Base-by-base conservation (phyloP, 2,797 vertebrate species). In the Ceryle rudis region DNA sequence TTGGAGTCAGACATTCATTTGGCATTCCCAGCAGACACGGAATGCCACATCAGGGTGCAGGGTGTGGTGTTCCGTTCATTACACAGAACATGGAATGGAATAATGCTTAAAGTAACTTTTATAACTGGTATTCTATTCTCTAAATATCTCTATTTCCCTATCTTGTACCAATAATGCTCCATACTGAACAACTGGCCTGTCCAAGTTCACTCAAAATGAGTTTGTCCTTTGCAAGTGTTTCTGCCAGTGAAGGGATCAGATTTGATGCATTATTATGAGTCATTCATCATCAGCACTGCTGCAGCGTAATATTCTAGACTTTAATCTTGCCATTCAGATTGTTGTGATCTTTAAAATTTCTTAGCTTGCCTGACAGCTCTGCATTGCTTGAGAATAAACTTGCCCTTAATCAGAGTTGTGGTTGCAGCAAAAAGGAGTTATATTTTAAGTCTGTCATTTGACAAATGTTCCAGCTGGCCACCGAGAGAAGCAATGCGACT, bases 91-190 rank as follows among this genome's bases (percentile, higher is more conserved):
- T 85, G 55, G 31, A 81, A 73, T 78, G 52, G 42, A 93, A 3
- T 74, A 67, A 66, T 57, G 58, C 39, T 73, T 61, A 42, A 89
- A 74, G 65, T 71, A 91, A 49, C 29, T 77, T 81, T 84, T 90
- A 6, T 62, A 66, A 31, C 35, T 0, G 0, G 11, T 54, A 13
- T 35, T 44, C 19, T 79, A 13, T 47, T 47, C 21, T 47, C 39
- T 58, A 71, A 70, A 31, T 58, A 25, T 54, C 16, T 64, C 17
- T 31, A 0, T 78, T 91, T 52, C n/a, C 33, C 33, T 49, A 44
- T 66, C 12, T 44, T 28, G 5, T 41, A 41, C 25, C 28, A 46
- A 10, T 71, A 86, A 28, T 61, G 29, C 31, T 78, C 46, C 73
- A 87, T 66, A 58, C n/a, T 19, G 39, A 89, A 31, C 39, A 69